These are phyloP conservation scores for Papilio elwesi DNA, from an alignment of 2,888 invertebrate species.

Conservation along the genomic window DNA sequence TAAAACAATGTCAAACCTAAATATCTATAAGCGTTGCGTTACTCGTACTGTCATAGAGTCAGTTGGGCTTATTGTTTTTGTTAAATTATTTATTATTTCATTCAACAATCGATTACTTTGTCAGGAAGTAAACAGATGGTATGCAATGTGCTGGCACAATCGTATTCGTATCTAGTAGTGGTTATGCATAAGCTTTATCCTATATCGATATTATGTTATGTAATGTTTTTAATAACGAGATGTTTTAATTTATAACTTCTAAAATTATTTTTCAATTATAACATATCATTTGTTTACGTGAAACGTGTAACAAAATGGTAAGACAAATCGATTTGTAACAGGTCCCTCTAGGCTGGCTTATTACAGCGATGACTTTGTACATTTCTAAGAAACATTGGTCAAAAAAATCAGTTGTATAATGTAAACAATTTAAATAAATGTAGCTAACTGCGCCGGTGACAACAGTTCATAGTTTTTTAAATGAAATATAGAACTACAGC, in stretches of 20 bases:
- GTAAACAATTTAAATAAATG: constrained; percentile 9
- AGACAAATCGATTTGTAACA: constrained; percentile 35
- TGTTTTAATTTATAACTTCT: not conserved
- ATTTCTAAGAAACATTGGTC: constrained; percentile 19
- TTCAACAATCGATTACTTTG: too few species aligned
- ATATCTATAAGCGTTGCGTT: too few species aligned
- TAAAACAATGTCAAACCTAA: too few species aligned
- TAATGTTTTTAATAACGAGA: too few species aligned
- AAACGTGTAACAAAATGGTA: constrained; percentile 26
- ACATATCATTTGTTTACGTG: constrained; percentile 8
- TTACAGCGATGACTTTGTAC: constrained; percentile 15
- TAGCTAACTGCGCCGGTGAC: not conserved
- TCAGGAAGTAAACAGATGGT: too few species aligned
- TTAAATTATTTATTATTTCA: too few species aligned
- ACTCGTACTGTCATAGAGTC: too few species aligned
- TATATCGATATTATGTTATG: too few species aligned
- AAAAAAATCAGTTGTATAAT: constrained; percentile 5
- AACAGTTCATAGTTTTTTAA: not conserved
- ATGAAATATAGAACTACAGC: not conserved
- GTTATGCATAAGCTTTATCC: too few species aligned
- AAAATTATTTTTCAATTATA: not conserved
- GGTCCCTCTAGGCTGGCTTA: constrained; percentile 21
- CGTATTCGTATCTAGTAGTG: too few species aligned
- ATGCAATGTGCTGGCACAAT: too few species aligned
- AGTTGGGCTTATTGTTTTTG: too few species aligned